These are phyloP conservation scores for Fabriciana adippe DNA, from an alignment of 2,888 invertebrate species.

Conservation along the genomic window DNA sequence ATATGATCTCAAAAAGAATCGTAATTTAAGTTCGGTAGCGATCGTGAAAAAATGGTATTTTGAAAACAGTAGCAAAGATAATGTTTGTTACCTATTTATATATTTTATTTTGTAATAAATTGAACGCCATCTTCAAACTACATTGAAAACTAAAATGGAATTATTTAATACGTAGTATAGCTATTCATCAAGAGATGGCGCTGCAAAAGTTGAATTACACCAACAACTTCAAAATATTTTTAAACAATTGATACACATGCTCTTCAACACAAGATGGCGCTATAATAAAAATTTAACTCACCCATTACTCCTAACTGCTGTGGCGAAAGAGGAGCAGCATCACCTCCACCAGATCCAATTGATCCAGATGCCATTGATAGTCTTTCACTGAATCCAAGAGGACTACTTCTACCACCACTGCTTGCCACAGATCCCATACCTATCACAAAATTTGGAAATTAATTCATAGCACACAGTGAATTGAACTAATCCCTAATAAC, in stretches of 20 bases:
- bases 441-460: conserved; percentile 40
- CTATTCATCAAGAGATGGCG: conserved; percentile 65
- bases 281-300: conserved; percentile 74
- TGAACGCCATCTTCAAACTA: conserved; percentile 39
- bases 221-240: not conserved
- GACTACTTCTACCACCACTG: conserved; percentile 85
- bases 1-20: too few relatives aligned
- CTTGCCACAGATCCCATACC: conserved; percentile 86
- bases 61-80: too few relatives aligned
- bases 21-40: too few relatives aligned
- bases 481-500: too few relatives aligned
- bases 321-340: conserved; percentile 87
- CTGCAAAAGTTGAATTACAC: conserved; percentile 47
- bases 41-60: too few relatives aligned
- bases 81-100: too few relatives aligned
- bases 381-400: conserved; percentile 84
- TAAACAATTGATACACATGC: conserved; percentile 21
- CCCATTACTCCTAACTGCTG: conserved; percentile 95
- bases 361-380: conserved; percentile 87
- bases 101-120: too few relatives aligned
- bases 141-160: conserved; percentile 8
- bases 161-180: conserved; percentile 35
- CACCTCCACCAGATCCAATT: conserved; percentile 80
- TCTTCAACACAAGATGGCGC: conserved; percentile 47
- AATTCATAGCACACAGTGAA: too few relatives aligned